Evolutionary conservation across 1,140 invertebrate genomes (phyloP).

Genomic region (Linepithema humile): DNA sequence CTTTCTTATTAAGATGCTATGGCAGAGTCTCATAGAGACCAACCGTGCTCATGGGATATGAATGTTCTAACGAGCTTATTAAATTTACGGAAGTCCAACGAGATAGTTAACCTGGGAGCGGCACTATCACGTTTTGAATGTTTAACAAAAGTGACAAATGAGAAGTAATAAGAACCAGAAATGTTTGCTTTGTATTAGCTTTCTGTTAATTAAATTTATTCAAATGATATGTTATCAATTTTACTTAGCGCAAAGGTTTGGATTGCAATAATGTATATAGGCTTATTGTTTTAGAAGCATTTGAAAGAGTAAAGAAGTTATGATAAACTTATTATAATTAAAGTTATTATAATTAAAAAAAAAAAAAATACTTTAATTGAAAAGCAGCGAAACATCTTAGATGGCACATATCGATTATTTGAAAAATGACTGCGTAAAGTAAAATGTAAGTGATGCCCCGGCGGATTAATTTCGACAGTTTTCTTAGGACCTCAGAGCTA

Average conservation of each 20-base stretch:
- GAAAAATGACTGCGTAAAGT: neutral
- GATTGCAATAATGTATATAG: too few relatives aligned
- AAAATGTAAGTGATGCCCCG: neutral
- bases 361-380: neutral
- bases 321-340: too few relatives aligned
- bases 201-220: slow-evolving; percentile 17
- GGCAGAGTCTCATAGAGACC: neutral
- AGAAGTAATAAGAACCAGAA: neutral
- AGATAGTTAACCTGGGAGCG: slow-evolving; percentile 3
- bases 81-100: slow-evolving; percentile 27
- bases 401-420: neutral
- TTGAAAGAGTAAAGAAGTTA: too few relatives aligned
- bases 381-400: neutral
- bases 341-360: too few relatives aligned
- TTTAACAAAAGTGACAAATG: neutral
- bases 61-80: slow-evolving; percentile 35
- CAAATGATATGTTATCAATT: neutral
- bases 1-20: slow-evolving; percentile 3
- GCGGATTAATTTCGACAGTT: neutral
- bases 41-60: neutral
- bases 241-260: neutral
- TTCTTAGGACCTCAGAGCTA: neutral
- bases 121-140: neutral
- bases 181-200: neutral
- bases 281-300: too few relatives aligned